Conservation (phyloP, 2,888 invertebrate genomes). For the Cephus sareptanus region DNA sequence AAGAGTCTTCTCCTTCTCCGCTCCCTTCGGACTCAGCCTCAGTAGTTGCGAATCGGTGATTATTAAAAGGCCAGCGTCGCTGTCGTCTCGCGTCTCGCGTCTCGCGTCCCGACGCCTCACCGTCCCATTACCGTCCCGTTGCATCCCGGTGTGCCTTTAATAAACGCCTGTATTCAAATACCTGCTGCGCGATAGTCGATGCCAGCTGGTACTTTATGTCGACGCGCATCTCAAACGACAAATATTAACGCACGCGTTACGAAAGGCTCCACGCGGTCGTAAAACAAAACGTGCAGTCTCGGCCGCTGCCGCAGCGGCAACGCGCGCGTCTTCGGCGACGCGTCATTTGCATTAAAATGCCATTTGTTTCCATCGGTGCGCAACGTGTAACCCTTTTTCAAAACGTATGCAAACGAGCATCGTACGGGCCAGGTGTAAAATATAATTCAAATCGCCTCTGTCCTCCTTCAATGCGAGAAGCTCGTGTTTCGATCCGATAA, state of each 20-base stretch:
- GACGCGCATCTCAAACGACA: too few species aligned
- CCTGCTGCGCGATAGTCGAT: too few species aligned
- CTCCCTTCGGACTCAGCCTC: too few species aligned
- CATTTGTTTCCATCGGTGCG: slow-evolving; percentile 48
- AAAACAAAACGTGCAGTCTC: slow-evolving; percentile 44
- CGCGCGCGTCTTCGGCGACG: slow-evolving; percentile 21
- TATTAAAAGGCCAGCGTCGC: too few species aligned
- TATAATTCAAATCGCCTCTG: slow-evolving; percentile 37
- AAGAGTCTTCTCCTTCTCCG: too few species aligned
- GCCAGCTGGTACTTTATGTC: too few species aligned
- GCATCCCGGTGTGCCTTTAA: too few species aligned
- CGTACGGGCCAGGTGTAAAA: slow-evolving; percentile 48
- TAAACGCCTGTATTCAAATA: too few species aligned
- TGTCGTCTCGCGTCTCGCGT: too few species aligned
- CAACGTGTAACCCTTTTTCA: slow-evolving; percentile 36
- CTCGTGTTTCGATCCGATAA: slow-evolving; percentile 25
- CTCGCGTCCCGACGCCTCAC: too few species aligned
- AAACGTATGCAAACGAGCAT: slow-evolving; percentile 52
- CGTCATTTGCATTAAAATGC: slow-evolving; percentile 55
- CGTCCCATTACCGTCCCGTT: too few species aligned
- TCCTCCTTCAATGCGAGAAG: slow-evolving; percentile 15
- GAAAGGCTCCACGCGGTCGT: slow-evolving; percentile 39
- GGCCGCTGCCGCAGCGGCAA: slow-evolving; percentile 5
- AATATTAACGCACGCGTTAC: slow-evolving; percentile 30
- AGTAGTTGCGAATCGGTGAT: too few species aligned